Conservation (phyloP, 2,113 vertebrate species). For the Cynoglossus semilaevis region DNA sequence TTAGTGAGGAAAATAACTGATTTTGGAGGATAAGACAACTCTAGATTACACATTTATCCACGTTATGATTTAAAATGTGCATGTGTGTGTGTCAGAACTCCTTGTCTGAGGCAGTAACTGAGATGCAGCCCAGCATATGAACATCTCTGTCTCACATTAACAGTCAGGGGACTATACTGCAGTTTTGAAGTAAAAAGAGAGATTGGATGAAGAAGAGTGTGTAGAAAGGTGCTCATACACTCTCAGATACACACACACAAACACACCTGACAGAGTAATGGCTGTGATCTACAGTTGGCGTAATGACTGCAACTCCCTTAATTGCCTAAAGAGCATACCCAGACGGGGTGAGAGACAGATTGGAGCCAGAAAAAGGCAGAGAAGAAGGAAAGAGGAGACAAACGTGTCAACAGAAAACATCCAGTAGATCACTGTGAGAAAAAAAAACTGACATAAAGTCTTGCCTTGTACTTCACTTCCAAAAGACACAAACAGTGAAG, state of each 20-base stretch:
- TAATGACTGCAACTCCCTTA: constrained; percentile 23
- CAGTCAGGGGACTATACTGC: constrained; percentile 7
- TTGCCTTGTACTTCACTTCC: background rate
- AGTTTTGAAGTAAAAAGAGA: constrained; percentile 7
- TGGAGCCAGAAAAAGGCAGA: constrained; percentile 7
- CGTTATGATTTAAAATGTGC: constrained; percentile 30
- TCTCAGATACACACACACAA: constrained; percentile 1
- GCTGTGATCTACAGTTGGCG: constrained; percentile 14
- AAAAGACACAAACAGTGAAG: background rate
- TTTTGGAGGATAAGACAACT: constrained; percentile 40
- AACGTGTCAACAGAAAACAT: constrained; percentile 4
- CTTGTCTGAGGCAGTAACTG: constrained; percentile 30
- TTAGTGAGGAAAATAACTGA: constrained; percentile 18
- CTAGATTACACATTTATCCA: constrained; percentile 28
- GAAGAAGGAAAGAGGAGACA: background rate
- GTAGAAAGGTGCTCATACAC: background rate
- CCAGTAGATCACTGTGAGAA: background rate
- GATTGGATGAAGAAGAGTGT: background rate
- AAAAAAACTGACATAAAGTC: constrained; percentile 1
- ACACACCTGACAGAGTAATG: constrained; percentile 27
- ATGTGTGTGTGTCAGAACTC: constrained; percentile 4
- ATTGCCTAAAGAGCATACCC: constrained; percentile 24
- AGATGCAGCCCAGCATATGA: constrained; percentile 41
- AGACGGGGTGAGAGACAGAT: constrained; percentile 1
- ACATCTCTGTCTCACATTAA: constrained; percentile 36